Evolutionary conservation across 2,113 vertebrate species (phyloP), one percentile per base, ranked within the genome.

Genomic region (Chaetodon auriga): DNA sequence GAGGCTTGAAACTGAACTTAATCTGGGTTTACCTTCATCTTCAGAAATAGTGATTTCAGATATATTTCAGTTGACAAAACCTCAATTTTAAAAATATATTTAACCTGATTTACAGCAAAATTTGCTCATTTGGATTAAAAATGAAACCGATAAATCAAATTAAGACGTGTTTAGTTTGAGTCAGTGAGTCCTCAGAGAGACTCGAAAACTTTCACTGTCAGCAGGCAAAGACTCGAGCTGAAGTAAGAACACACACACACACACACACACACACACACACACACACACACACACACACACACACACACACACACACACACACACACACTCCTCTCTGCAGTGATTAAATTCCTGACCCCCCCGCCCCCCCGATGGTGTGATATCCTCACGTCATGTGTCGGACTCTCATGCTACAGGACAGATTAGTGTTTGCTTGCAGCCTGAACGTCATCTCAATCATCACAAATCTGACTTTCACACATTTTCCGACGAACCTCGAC

Each of bases 341-440:
- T 91, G 89, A 91, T 91, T 92, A 87, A 86, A 89, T 83, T 75
- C 75, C 79, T 89, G 81, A 85, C 78, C 78, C 69, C 68, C 64
- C 49, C 15, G 72, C 78, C 66, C 68, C 66, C 66, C 69, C 9
- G 54, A 87, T 90, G 84, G 70, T 89, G 81, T 81, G 82, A 90
- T 81, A 87, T 87, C 68, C 75, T 70, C 74, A 6, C 19, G 81
- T 82, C 83, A 82, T 76, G 81, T 43, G 66, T 45, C 13, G 35
- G 0, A 81, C 68, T 80, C 54, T 83, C 77, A 19, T 85, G 86
- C 76, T 45, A 60, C 68, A 21, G 55, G 49, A 12, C 74, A 89
- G 89, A 89, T 90, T 89, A 90, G 49, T 6, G 68, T 45, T 51
- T 75, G 30, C 15, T 62, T 60, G 4, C 74, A 78, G n/a, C 36